Evolutionary conservation across 2,797 vertebrate genomes (phyloP), one percentile per base, ranked within the genome.

Genomic region (Crypturellus tataupa): DNA sequence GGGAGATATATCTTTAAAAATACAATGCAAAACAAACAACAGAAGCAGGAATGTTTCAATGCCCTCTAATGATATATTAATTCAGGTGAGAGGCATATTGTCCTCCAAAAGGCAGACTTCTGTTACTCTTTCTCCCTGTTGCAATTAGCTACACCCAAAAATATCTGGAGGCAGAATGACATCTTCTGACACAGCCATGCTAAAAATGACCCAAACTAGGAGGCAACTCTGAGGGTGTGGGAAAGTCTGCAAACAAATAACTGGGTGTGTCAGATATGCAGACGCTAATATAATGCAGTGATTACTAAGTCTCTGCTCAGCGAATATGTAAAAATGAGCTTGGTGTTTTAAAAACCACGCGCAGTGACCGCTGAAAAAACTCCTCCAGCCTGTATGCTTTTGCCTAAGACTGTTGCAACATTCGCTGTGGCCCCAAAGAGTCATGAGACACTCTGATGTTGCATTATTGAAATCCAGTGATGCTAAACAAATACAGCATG

Each of bases 241-340:
- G 76, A 95, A 97, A 89, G 89, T 92, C 92, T 96, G 82, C 89
- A 92, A 91, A 92, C 87, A 96, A 95, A 93, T 95, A 42, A 85
- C 59, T 72, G 90, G 93, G 90, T 95, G 93, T 95, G 92, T 80
- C 94, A 81, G 87, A 92, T 94, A 92, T 27, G 70, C 69, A 95
- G 92, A 95, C 33, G 24, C 89, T 85, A 82, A 67, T 65, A 96
- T 91, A 95, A 93, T 27, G 59, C 4, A 11, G 59, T 81, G 89
- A 95, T 93, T 95, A 91, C 51, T 92, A 42, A 17, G 79, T 85
- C 69, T 85, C 65, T 87, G 42, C 79, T 83, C 56, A 69, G 73
- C 76, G 92, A 89, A 33, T 91, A 94, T 37, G 65, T 60, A 89
- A 78, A 94, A 80, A 35, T 31, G 56, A 93, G 39, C 51, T 65